phyloP scores from a whole-genome alignment of 2,888 invertebrate species.

The Acleris sparsana region DNA sequence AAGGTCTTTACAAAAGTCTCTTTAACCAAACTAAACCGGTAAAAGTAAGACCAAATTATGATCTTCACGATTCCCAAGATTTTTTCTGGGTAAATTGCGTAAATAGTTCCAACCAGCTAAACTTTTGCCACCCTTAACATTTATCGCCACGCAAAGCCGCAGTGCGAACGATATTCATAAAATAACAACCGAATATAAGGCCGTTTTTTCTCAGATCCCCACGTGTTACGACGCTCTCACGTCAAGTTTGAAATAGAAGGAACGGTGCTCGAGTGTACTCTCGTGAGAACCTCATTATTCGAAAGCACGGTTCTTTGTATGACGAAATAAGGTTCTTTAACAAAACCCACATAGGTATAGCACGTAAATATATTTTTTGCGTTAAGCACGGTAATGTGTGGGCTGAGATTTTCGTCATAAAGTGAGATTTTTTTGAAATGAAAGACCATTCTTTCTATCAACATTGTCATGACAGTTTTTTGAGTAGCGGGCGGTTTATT shows the following conservation, averaged over 20 bases:
- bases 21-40: no score
- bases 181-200: slow-evolving; percentile 29
- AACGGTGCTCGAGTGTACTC: slow-evolving; percentile 63
- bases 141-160: slow-evolving; percentile 20
- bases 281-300: slow-evolving; percentile 77
- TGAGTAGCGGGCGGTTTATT: not conserved
- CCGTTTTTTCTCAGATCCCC: slow-evolving; percentile 43
- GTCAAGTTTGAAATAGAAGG: slow-evolving; percentile 74
- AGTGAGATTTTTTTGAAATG: not conserved
- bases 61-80: no score
- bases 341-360: slow-evolving; percentile 70
- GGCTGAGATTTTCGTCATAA: not conserved
- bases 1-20: no score
- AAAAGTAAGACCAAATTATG: no score
- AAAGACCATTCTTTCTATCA: not conserved
- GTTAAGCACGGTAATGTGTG: slow-evolving; percentile 1
- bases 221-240: slow-evolving; percentile 56
- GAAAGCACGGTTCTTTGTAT: slow-evolving; percentile 78
- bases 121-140: slow-evolving; percentile 17
- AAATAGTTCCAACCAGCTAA: slow-evolving; percentile 4
- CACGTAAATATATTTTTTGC: slow-evolving; percentile 13
- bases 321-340: slow-evolving; percentile 80
- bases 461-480: no score
- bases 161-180: slow-evolving; percentile 21
- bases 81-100: not conserved